Base-by-base conservation (phyloP, 2,113 vertebrate genomes). In the Tetrao urogallus region DNA sequence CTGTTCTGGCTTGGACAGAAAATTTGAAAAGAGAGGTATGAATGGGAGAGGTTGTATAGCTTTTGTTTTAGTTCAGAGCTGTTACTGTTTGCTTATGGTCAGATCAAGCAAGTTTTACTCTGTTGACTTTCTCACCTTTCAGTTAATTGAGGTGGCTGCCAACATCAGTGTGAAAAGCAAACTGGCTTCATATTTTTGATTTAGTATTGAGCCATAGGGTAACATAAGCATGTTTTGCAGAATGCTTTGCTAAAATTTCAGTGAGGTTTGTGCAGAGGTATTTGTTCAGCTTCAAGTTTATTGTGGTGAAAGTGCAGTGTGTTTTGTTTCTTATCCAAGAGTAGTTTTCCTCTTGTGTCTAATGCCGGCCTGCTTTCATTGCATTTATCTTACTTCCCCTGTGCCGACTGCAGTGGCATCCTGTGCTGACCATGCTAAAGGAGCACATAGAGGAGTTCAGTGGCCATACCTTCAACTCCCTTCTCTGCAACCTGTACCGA, bases 401-500 rank as follows among this genome's bases (percentile, higher is more conserved):
- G 47, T 72, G n/a, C 34, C 38, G 36, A 3, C 40, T 43, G 3
- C 89, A 99, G 99, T 99, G 99, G 99, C 99, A 98, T 60, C 98
- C 99, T 0, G 52, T 98, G 95, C 97, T 99, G 89, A 74, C 57
- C 30, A 65, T 89, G 32, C 97, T 99, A 8, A 98, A 97, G 66
- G 89, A 91, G 38, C 96, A 93, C 3, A 90, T 99, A 17, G 97
- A 98, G 45, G 96, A 96, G 88, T 95, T 97, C 70, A 98, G 96
- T 0, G 97, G 98, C 27, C 66, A 93, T 79, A 95, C 91, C 86
- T 99, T 99, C 96, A 99, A 99, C 98, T 99, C 99, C 1, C 95
- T 99, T 30, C 98, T 99, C 63, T 99, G 99, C 93, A 99, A 99
- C 88, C 97, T 99, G 21, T 99, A 99, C 94, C 98, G 99, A 4